Base-by-base conservation (phyloP, 2,797 vertebrate genomes). In the Scomberomorus guttatus region DNA sequence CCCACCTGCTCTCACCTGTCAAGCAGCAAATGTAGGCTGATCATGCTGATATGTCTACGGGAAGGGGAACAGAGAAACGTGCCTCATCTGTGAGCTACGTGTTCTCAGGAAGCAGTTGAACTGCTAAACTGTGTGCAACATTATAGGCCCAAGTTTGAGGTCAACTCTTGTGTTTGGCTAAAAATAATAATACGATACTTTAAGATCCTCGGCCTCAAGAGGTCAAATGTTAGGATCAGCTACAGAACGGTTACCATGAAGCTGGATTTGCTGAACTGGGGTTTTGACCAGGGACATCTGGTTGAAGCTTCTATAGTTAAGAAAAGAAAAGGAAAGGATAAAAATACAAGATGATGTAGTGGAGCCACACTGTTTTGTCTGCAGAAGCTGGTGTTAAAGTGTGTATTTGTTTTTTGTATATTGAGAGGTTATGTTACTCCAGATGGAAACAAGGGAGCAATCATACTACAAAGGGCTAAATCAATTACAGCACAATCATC, bases 1-100 rank as follows among this genome's bases (percentile, higher is more conserved):
- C 89, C 87, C 89, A 83, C 89, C 85, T 87, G 92, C 92, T 89
- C 82, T 83, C 84, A 89, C 87, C 84, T 80, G 82, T 81, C 87
- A 80, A 46, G 72, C 79, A 67, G 74, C 70, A 64, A 76, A 89
- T 57, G 81, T 77, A 68, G 86, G 82, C 86, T 58, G 75, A 81
- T 85, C 12, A 13, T 64, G 79, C 61, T 68, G 76, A 83, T 79
- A 62, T 46, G 56, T 68, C 84, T 60, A 10, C 59, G 52, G 76
- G 58, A 61, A 75, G 32, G 32, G 62, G 50, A 66, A 29, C 58
- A 68, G 42, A 74, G 64, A 83, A 79, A 46, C 10, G 34, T 46
- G 67, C 70, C 69, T 85, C 69, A 75, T 83, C 69, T 72, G 59
- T 48, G 42, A 69, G 55, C 79, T 54, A 2, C 4, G 46, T 60